Base-by-base conservation (phyloP, 2,888 invertebrate genomes). In the Mesopsocus fuscifrons region DNA sequence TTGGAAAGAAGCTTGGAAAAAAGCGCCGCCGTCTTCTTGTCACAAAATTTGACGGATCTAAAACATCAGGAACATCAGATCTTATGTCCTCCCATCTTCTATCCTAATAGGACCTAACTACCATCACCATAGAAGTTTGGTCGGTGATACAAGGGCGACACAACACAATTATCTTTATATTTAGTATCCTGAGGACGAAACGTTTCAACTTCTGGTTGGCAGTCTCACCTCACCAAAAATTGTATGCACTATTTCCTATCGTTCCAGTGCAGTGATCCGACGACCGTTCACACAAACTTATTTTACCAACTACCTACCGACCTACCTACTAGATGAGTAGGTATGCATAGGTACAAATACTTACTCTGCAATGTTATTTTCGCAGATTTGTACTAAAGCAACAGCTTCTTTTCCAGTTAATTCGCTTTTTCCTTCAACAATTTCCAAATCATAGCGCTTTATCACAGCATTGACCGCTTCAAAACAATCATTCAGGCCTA, bases 371-470 rank as follows among this genome's bases (percentile, higher is more conserved):
- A 20, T 21, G 21, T 38, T 17, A 20, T 20, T 38, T 13, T 38
- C 20, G 4, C 18, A 13, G 5, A 21, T 38, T n/a, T 38, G 15
- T 3, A 38, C 20, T 13, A 38, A 21, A 20, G 18, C 20, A 20
- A 38, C 13, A 38, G n/a, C 3, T 18, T 38, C 21, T 17, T 15
- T 13, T 17, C 16, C 6, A 4, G 6, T 6, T 3, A 17, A 18
- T 11, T 38, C 38, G 5, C 21, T 21, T 16, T 20, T 18, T 17
- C 38, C 38, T 38, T 20, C 17, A n/a, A 38, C 13, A 5, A 38
- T 38, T 38, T 38, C 38, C 18, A 38, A 20, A 20, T 38, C 38
- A 38, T 38, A 38, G 5, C 21, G 17, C 11, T 38, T 38, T 6
- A 5, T 16, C 4, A 38, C 18, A 18, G 6, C 21, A 17, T 38